Evolutionary conservation across 2,797 vertebrate species (phyloP).

Genomic region (Darevskia nairensis): DNA sequence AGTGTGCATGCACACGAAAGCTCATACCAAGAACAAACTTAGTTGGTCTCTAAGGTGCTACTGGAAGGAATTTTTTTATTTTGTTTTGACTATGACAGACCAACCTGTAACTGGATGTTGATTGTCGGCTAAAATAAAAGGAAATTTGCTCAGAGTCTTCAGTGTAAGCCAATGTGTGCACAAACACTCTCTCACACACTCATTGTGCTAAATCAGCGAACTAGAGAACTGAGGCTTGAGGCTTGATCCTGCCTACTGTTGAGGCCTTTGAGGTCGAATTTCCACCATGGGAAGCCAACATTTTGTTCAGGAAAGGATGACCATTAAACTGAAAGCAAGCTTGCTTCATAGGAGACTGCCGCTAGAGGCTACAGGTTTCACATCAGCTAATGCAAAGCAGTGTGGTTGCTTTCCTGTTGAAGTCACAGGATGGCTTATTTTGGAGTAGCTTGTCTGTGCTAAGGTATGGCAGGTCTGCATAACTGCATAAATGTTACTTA

Average conservation of each 20-base stretch:
- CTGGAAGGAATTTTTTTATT: too few species aligned
- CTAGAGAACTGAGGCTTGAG: conserved; percentile 21
- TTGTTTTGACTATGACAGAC: too few species aligned
- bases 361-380: not conserved
- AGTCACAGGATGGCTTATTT: not conserved
- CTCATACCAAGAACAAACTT: too few species aligned
- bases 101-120: conserved; percentile 54
- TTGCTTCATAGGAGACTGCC: not conserved
- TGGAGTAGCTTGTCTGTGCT: not conserved
- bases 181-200: not conserved
- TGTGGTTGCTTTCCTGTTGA: not conserved
- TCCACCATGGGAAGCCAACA: not conserved
- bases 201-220: not conserved
- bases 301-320: conserved; percentile 1
- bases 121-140: conserved; percentile 52
- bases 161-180: conserved; percentile 9
- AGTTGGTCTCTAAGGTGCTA: too few species aligned
- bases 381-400: conserved; percentile 5
- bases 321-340: conserved; percentile 7
- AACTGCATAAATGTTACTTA: not conserved
- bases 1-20: too few species aligned
- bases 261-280: conserved; percentile 10
- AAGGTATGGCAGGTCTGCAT: not conserved
- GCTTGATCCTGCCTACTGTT: conserved; percentile 8
- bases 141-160: conserved; percentile 42